phyloP scores from a whole-genome alignment of 2,888 invertebrate genomes.

The Apoda limacodes region DNA sequence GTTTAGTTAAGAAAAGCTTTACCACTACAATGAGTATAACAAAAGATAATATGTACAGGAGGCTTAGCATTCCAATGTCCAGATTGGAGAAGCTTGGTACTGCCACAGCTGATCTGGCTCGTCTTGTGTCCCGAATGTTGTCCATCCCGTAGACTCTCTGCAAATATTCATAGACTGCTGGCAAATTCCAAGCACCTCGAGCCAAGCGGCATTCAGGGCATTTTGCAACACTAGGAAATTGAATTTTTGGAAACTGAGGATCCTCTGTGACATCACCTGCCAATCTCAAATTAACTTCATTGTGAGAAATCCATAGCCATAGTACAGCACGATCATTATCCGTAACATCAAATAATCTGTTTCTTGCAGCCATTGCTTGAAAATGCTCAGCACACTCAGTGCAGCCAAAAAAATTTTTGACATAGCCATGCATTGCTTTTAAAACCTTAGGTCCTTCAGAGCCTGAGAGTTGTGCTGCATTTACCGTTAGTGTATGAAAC shows the following conservation, averaged over 20 bases:
- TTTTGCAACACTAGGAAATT: slow-evolving; percentile 79
- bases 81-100: slow-evolving; percentile 69
- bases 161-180: slow-evolving; percentile 74
- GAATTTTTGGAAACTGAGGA: slow-evolving; percentile 87
- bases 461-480: slow-evolving; percentile 68
- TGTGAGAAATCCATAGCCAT: slow-evolving; percentile 96
- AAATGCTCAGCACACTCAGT: slow-evolving; percentile 92
- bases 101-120: slow-evolving; percentile 27
- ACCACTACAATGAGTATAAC: slow-evolving; percentile 80
- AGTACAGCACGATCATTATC: slow-evolving; percentile 82
- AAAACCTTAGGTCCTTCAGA: slow-evolving; percentile 77
- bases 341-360: slow-evolving; percentile 76
- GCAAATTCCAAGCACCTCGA: slow-evolving; percentile 72
- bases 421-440: slow-evolving; percentile 86
- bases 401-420: slow-evolving; percentile 95
- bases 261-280: slow-evolving; percentile 91
- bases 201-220: slow-evolving; percentile 77
- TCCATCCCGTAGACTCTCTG: slow-evolving; percentile 53
- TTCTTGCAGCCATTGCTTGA: slow-evolving; percentile 81
- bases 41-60: slow-evolving; percentile 80
- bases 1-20: slow-evolving; percentile 78
- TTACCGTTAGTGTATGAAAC: slow-evolving; percentile 92
- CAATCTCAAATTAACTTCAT: slow-evolving; percentile 90
- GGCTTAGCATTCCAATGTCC: slow-evolving; percentile 82
- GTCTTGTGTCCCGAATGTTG: slow-evolving; percentile 33